Base-by-base conservation (phyloP, 2,888 invertebrate genomes). In the Caenorhabditis sp. region DNA sequence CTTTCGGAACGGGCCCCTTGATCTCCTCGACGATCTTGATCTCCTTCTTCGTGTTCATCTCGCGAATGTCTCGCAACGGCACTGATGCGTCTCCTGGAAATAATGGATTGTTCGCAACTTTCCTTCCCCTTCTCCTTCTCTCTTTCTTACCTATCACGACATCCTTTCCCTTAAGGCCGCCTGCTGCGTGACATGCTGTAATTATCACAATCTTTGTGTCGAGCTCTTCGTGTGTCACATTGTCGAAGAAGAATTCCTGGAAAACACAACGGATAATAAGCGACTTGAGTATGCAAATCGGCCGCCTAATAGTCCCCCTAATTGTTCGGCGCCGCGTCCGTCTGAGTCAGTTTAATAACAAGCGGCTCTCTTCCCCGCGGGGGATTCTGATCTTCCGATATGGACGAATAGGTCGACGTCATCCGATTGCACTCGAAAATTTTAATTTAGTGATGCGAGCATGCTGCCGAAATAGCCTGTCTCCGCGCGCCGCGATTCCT, bases 191-290 rank as follows among this genome's bases (percentile, higher is more conserved):
- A 71, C 89, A 90, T 22, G 90, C 83, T 56, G 89, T 89, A 11
- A 90, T 86, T 17, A 86, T 58, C 20, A 90, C 82, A 6, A 85
- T 81, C 81, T 89, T 88, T 26, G 84, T 83, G 66, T 89, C 86
- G 39, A 90, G 68, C 50, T 90, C 89, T 26, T 90, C 89, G 15
- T 86, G 78, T n/a, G 86, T 81, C 26, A 90, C 83, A 71, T 89
- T 88, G 65, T 89, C 90, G 83, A 90, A 90, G 78, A 89, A 89
- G 78, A 90, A 89, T 70, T 90, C 89, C 85, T 90, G 86, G 48
- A 89, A 65, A n/a, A n/a, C n/a, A n/a, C n/a, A n/a, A n/a, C n/a
- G n/a, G n/a, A n/a, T n/a, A n/a, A n/a, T n/a, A n/a, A n/a, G n/a
- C 43, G 26, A 46, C n/a, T 24, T 26, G 41, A 26, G 27, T 59